Evolutionary conservation across 2,797 vertebrate species (phyloP).

Genomic region (Diglossa cyanea): DNA sequence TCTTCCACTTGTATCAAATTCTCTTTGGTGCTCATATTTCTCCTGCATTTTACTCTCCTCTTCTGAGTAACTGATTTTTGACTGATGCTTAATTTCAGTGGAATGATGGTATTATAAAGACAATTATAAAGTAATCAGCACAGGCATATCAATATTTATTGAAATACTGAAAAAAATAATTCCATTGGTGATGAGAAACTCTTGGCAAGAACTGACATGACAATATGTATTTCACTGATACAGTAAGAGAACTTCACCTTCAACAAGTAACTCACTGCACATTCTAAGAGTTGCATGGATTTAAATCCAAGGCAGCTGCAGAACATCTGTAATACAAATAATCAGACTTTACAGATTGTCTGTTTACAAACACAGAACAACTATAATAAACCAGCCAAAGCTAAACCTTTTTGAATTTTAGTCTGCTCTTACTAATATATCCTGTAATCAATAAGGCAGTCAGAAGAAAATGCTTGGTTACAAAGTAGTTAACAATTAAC

Average conservation of each 20-base stretch:
- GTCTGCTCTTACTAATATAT: conserved; percentile 58
- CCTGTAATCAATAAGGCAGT: conserved; percentile 54
- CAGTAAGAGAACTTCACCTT: conserved; percentile 74
- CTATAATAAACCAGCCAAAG: conserved; percentile 64
- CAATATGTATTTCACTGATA: conserved; percentile 78
- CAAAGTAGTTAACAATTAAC: conserved; percentile 59
- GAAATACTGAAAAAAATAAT: conserved; percentile 84
- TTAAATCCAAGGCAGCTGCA: conserved; percentile 78
- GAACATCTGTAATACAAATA: conserved; percentile 71
- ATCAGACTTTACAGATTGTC: conserved; percentile 67
- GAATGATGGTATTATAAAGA: conserved; percentile 75
- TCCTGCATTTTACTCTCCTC: not conserved
- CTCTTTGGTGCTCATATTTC: not conserved
- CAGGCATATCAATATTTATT: conserved; percentile 88
- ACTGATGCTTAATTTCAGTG: conserved; percentile 66
- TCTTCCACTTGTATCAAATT: not conserved
- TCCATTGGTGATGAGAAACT: conserved; percentile 81
- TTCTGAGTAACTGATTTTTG: not conserved
- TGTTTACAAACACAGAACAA: conserved; percentile 70
- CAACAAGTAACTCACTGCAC: conserved; percentile 74
- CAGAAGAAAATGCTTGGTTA: conserved; percentile 42
- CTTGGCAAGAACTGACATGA: conserved; percentile 79
- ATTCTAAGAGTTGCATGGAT: conserved; percentile 70
- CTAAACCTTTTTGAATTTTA: conserved; percentile 49
- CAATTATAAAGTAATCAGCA: conserved; percentile 64